A percentile compares a stretch with the other conserved stretches of the same genome.
These are phyloP conservation scores for Drosophila barbarae DNA, from an alignment of 2,888 invertebrate genomes.

Conservation along the genomic window DNA sequence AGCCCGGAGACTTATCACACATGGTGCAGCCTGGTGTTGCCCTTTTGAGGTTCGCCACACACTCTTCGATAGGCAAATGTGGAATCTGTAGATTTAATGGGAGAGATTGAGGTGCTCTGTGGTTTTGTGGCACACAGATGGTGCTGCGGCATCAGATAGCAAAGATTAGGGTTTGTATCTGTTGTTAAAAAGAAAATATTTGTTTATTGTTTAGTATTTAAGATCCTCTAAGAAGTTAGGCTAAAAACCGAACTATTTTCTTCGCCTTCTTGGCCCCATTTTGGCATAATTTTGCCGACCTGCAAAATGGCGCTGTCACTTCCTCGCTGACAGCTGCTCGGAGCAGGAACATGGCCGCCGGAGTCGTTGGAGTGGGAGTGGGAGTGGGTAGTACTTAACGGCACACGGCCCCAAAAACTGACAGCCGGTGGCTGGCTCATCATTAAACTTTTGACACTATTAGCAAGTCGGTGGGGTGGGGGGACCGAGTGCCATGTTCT, in stretches of 20 bases:
- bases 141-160: slow-evolving; percentile 6
- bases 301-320: slow-evolving; percentile 64
- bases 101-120: slow-evolving; percentile 45
- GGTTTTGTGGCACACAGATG: slow-evolving; percentile 38
- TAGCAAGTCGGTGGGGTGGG: slow-evolving; percentile 46
- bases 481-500: background rate
- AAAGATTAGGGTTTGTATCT: slow-evolving; percentile 5
- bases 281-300: slow-evolving; percentile 26
- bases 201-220: background rate
- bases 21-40: slow-evolving; percentile 5
- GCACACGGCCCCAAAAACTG: slow-evolving; percentile 56
- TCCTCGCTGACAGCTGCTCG: slow-evolving; percentile 63
- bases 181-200: background rate
- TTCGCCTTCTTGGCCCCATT: background rate
- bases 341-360: slow-evolving; percentile 48
- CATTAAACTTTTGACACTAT: slow-evolving; percentile 77
- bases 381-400: slow-evolving; percentile 60
- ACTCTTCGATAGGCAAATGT: slow-evolving; percentile 50
- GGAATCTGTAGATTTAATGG: slow-evolving; percentile 43
- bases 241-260: background rate
- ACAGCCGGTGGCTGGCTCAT: slow-evolving; percentile 61
- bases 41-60: slow-evolving; percentile 40
- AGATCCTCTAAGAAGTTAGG: background rate
- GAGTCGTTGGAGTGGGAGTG: background rate
- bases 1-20: slow-evolving; percentile 42